These are phyloP conservation scores for Spisula solida DNA, from an alignment of 2,888 invertebrate genomes.

Conservation along the genomic window DNA sequence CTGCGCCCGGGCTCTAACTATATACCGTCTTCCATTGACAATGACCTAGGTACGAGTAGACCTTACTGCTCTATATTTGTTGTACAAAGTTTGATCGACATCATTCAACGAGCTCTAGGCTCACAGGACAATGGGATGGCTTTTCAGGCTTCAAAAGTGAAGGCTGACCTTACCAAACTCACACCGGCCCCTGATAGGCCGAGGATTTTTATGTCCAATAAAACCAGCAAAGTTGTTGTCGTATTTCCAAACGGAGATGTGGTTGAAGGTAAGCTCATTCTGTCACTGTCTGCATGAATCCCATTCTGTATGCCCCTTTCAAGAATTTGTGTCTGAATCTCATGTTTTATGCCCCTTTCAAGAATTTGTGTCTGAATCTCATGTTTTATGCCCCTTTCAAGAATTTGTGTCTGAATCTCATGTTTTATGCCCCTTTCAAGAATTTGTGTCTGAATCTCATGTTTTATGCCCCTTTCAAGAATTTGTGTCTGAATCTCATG, in stretches of 20 bases:
- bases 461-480: too few species aligned
- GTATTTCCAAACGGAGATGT: constrained; percentile 85
- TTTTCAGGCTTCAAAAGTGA: constrained; percentile 68
- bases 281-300: neutral
- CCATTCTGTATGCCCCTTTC: too few species aligned
- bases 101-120: neutral
- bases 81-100: constrained; percentile 14
- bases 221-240: constrained; percentile 83
- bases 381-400: too few species aligned
- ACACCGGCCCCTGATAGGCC: constrained; percentile 81
- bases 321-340: too few species aligned
- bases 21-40: constrained; percentile 18
- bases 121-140: constrained; percentile 61
- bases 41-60: constrained; percentile 30
- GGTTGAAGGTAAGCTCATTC: constrained; percentile 82
- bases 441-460: too few species aligned
- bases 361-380: too few species aligned
- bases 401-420: too few species aligned
- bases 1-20: neutral
- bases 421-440: too few species aligned
- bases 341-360: too few species aligned
- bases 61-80: neutral
- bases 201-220: constrained; percentile 85
- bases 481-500: too few species aligned
- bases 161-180: constrained; percentile 69